Conservation (phyloP, 2,888 invertebrate genomes). For the Euzophera pinguis region DNA sequence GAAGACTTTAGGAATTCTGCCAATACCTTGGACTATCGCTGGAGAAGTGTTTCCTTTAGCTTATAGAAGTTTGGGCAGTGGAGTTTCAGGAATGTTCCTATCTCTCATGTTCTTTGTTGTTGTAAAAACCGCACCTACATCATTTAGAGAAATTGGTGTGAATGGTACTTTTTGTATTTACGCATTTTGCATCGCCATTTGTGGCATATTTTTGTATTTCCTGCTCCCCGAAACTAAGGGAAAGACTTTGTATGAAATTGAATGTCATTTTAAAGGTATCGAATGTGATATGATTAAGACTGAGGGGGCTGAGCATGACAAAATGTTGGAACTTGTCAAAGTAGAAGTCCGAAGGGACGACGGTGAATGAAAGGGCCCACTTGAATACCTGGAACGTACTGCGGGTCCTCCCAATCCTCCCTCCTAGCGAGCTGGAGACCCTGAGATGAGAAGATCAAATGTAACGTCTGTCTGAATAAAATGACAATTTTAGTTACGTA, state of each 20-base stretch:
- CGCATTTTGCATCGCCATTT: slow-evolving; percentile 74
- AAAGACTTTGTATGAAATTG: slow-evolving; percentile 83
- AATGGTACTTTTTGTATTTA: slow-evolving; percentile 82
- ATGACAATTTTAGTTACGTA: background rate
- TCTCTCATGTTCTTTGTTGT: slow-evolving; percentile 83
- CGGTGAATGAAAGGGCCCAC: slow-evolving; percentile 19
- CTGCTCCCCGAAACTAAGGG: slow-evolving; percentile 85
- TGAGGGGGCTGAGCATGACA: slow-evolving; percentile 45
- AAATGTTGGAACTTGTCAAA: slow-evolving; percentile 59
- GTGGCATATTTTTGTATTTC: slow-evolving; percentile 78
- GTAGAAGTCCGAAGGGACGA: slow-evolving; percentile 60
- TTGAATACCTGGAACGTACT: slow-evolving; percentile 7
- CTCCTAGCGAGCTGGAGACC: background rate
- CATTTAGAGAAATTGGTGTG: slow-evolving; percentile 74
- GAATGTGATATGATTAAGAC: slow-evolving; percentile 24
- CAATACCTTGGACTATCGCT: slow-evolving; percentile 86
- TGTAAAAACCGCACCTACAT: slow-evolving; percentile 82
- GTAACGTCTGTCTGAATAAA: background rate
- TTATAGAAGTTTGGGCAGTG: slow-evolving; percentile 82
- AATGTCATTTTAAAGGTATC: slow-evolving; percentile 73
- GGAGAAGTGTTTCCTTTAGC: slow-evolving; percentile 84
- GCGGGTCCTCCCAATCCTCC: slow-evolving; percentile 1
- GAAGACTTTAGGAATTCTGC: slow-evolving; percentile 80
- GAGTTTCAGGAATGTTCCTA: slow-evolving; percentile 81
- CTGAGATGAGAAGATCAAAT: background rate